Conservation (phyloP, 2,797 vertebrate species). For the Botia kubotai region DNA sequence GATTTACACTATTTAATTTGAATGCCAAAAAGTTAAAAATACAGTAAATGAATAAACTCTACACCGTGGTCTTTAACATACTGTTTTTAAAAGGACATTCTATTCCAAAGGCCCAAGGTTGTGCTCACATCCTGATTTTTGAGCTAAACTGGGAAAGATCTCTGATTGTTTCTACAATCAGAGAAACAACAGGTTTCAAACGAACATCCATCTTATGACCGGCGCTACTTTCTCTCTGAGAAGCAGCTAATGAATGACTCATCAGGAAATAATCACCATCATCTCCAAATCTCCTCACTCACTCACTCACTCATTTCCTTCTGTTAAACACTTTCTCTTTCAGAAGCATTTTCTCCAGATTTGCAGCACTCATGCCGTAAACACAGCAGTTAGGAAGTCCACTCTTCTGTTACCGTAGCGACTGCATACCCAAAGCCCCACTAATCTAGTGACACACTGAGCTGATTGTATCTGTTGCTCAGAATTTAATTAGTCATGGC, state of each 20-base stretch:
- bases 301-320: constrained; percentile 69
- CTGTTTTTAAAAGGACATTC: neutral
- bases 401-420: constrained; percentile 68
- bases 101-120: neutral
- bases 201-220: neutral
- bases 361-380: constrained; percentile 61
- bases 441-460: constrained; percentile 77
- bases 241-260: neutral
- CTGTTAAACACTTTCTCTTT: constrained; percentile 61
- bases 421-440: constrained; percentile 58
- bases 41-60: neutral
- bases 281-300: neutral
- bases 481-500: constrained; percentile 76
- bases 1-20: neutral
- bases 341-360: constrained; percentile 68
- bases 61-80: no score
- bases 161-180: no score
- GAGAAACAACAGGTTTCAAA: neutral
- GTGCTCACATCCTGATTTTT: neutral
- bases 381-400: constrained; percentile 65
- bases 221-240: neutral
- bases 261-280: no score
- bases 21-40: neutral
- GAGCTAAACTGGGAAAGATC: neutral
- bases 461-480: constrained; percentile 71